Evolutionary conservation across 1,140 invertebrate genomes (phyloP).

Genomic region (Drosophila micromelanica): DNA sequence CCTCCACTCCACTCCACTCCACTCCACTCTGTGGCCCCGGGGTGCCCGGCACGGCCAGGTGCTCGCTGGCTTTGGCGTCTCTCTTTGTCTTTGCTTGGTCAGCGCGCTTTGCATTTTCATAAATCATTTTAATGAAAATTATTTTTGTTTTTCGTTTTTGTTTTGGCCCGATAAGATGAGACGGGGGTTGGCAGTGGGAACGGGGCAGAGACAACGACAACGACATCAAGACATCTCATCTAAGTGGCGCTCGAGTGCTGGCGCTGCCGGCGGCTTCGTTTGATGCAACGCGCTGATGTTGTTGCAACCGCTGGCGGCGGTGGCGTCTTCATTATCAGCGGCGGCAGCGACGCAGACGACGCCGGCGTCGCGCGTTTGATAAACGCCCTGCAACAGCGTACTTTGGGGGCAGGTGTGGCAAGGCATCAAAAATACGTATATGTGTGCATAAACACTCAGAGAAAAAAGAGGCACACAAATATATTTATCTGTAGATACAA

Average conservation of each 20-base stretch:
- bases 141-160: conserved; percentile 33
- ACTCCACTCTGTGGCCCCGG: background rate
- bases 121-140: conserved; percentile 82
- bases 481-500: too few relatives aligned
- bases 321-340: conserved; percentile 76
- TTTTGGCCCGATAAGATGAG: conserved; percentile 37
- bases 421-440: conserved; percentile 8
- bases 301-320: conserved; percentile 50
- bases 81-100: conserved; percentile 45
- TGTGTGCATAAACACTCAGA: conserved; percentile 1
- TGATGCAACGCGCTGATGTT: conserved; percentile 46
- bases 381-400: conserved; percentile 50
- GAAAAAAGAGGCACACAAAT: background rate
- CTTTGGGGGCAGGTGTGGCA: conserved; percentile 18
- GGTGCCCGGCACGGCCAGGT: conserved; percentile 26
- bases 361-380: conserved; percentile 49
- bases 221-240: conserved; percentile 80
- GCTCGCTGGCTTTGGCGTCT: conserved; percentile 18
- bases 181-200: conserved; percentile 15
- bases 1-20: too few relatives aligned
- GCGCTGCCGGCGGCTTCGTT: conserved; percentile 70
- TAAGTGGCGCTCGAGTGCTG: conserved; percentile 75
- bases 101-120: conserved; percentile 78
- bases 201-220: conserved; percentile 19
- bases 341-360: conserved; percentile 40